Base-by-base conservation (phyloP, 2,113 vertebrate species). In the Chloroceryle aenea region DNA sequence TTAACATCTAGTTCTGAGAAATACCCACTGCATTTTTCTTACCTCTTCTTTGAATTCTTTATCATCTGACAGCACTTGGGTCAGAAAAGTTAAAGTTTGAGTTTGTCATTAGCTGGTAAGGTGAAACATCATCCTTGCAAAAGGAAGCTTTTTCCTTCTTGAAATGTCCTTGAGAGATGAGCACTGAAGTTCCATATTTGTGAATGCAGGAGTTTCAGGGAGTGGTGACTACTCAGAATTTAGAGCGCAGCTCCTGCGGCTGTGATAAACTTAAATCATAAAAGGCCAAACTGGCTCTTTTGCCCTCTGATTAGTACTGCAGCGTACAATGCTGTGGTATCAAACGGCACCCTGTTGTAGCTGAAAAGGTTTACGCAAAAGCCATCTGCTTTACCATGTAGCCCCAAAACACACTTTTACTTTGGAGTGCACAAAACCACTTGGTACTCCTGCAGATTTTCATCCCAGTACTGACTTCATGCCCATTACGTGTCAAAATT, bases 301-400 rank as follows among this genome's bases (percentile, higher is more conserved):
- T 81, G 79, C 50, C 71, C 34, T 90, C n/a, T 43, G 55, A 56
- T 94, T 90, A 89, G 89, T 14, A 12, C 45, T 56, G 62, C 73
- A 52, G 32, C 0, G 0, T 38, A 56, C 80, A 72, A 1, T 36
- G 67, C 38, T n/a, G 13, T 22, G 32, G 66, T 43, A 56, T 45
- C 45, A 67, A 82, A 82, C 87, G 61, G 81, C 53, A 85, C 69
- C 75, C 43, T 47, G 23, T 47, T 23, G 14, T 55, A 82, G 67
- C 55, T 89, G 81, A 47, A 87, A 55, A 85, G 83, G 21, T 42
- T 89, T 56, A 16, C 47, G 55, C 75, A 73, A 79, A 94, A 96
- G 36, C 92, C 69, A 45, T 55, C 85, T 95, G 92, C 75, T 87
- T 88, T 81, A 61, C 58, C 15, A 0, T 2, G 11, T 48, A 85